These are phyloP conservation scores for Panurus biarmicus DNA, from an alignment of 2,113 vertebrate genomes.

Conservation along the genomic window DNA sequence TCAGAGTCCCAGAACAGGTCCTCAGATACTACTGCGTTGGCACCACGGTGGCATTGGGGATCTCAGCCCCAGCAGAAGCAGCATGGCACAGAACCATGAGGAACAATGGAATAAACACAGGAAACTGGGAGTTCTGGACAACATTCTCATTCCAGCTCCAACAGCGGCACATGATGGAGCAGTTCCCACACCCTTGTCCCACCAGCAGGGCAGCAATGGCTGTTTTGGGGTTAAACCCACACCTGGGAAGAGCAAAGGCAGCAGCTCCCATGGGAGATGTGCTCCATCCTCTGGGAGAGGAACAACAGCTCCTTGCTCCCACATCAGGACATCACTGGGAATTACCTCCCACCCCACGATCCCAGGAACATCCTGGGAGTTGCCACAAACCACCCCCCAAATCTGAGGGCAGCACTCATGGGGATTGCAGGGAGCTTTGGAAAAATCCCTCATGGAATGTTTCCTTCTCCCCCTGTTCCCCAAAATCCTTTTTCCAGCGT, in stretches of 20 bases:
- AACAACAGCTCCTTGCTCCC: background rate
- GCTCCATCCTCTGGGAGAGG: background rate
- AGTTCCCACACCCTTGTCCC: background rate
- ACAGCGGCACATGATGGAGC: fast-evolving
- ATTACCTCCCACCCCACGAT: background rate
- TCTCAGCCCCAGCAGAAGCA: background rate
- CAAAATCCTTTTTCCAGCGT: background rate
- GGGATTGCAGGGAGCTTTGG: background rate
- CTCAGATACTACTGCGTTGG: background rate
- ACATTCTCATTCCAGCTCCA: background rate
- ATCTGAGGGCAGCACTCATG: fast-evolving
- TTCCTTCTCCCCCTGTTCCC: background rate
- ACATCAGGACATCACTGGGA: background rate
- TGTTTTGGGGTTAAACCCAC: background rate
- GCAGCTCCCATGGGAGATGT: background rate
- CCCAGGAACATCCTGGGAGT: fast-evolving
- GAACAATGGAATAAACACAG: fast-evolving
- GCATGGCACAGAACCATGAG: fast-evolving
- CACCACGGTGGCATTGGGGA: fast-evolving
- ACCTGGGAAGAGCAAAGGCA: background rate
- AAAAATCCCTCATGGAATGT: background rate
- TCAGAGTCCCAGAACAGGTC: background rate
- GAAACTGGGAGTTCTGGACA: background rate
- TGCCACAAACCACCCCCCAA: background rate
- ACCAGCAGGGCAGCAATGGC: background rate